Conservation (phyloP, 2,113 vertebrate genomes). For the Excalfactoria chinensis region DNA sequence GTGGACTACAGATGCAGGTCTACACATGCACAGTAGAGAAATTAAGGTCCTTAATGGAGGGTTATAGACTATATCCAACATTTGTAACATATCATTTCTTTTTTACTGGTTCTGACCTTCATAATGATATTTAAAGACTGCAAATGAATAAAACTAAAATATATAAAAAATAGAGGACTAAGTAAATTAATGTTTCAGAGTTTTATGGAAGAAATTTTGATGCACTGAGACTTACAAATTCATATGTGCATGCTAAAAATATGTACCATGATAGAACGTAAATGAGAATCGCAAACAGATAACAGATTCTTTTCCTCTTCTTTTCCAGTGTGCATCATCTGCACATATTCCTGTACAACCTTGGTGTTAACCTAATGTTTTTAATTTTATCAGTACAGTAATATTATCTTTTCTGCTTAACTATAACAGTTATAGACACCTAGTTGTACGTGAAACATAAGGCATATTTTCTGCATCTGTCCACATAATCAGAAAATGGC, state of each 20-base stretch:
- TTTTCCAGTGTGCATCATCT: accelerated
- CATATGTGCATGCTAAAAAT: not conserved
- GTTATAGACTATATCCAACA: not conserved
- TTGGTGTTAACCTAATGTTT: not conserved
- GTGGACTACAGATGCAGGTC: not conserved
- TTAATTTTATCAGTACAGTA: not conserved
- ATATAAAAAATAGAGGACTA: not conserved
- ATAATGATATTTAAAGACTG: not conserved
- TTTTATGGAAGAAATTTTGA: not conserved
- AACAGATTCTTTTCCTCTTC: not conserved
- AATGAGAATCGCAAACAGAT: not conserved
- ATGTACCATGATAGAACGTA: not conserved
- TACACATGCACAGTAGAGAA: not conserved
- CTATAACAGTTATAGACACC: not conserved
- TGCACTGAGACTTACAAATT: not conserved
- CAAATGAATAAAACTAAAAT: not conserved
- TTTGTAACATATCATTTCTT: not conserved
- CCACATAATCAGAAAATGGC: no score
- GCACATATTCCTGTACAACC: not conserved
- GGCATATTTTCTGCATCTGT: no score
- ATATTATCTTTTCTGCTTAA: not conserved
- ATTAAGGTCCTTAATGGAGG: not conserved
- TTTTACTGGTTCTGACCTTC: not conserved
- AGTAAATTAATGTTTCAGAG: not conserved
- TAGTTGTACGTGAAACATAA: no score